phyloP scores from a whole-genome alignment of 2,113 vertebrate species.

The Acanthochromis polyacanthus region DNA sequence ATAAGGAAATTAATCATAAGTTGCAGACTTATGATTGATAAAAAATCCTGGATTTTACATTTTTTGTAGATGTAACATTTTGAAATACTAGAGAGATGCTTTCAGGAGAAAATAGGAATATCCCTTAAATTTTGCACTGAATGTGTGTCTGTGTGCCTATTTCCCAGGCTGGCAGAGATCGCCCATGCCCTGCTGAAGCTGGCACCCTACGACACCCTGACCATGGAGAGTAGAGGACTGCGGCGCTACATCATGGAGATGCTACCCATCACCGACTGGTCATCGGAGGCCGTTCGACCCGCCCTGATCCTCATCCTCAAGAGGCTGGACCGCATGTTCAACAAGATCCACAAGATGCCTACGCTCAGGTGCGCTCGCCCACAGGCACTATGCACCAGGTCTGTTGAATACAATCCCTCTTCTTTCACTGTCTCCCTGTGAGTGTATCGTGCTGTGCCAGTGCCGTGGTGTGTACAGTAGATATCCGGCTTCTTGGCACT shows the following conservation, averaged over 20 bases:
- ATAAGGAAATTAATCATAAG: too few species aligned
- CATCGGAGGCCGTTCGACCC: constrained; percentile 94
- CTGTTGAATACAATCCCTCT: constrained; percentile 74
- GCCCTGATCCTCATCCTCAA: constrained; percentile 99
- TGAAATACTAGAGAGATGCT: too few species aligned
- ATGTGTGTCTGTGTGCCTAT: background rate
- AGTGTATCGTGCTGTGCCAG: constrained; percentile 74
- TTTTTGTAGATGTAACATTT: too few species aligned
- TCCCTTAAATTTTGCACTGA: background rate
- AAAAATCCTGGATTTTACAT: too few species aligned
- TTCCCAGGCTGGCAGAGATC: constrained; percentile 93
- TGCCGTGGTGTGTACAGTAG: constrained; percentile 73
- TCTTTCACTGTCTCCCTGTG: constrained; percentile 65
- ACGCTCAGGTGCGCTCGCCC: constrained; percentile 95
- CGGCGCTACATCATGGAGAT: constrained; percentile 98
- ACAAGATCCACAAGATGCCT: constrained; percentile 99
- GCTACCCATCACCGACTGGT: constrained; percentile 99
- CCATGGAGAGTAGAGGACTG: constrained; percentile 97
- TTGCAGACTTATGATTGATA: too few species aligned
- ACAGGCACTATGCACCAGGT: constrained; percentile 85
- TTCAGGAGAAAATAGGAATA: too few species aligned
- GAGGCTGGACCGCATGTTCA: constrained; percentile 99
- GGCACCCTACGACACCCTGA: constrained; percentile 97
- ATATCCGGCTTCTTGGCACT: constrained; percentile 75
- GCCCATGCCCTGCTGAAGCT: constrained; percentile 97